Evolutionary conservation across 2,797 vertebrate species (phyloP).

Genomic region (Rhadinocentrus ornatus): DNA sequence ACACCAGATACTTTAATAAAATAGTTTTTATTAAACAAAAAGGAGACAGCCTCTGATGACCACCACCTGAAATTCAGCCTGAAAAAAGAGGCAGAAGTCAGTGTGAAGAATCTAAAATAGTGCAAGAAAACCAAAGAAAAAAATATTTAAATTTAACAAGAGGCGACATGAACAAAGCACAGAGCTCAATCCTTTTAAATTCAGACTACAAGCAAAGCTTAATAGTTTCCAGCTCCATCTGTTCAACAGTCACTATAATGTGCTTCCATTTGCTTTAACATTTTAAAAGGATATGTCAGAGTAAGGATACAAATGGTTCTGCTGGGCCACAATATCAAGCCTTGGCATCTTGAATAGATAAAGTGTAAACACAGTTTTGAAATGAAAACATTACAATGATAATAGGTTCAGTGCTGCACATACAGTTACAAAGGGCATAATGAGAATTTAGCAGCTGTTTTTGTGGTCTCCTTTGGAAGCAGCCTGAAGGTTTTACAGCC

Average conservation of each 20-base stretch:
- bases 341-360: conserved; percentile 83
- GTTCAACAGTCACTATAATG: conserved; percentile 23
- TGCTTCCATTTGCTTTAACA: conserved; percentile 14
- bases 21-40: conserved; percentile 56
- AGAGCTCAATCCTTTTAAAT: conserved; percentile 16
- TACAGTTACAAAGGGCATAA: neutral
- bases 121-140: conserved; percentile 13
- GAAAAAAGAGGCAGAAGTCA: conserved; percentile 54
- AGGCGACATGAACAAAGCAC: conserved; percentile 16
- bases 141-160: neutral
- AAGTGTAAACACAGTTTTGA: conserved; percentile 69
- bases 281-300: conserved; percentile 82
- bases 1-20: conserved; percentile 42
- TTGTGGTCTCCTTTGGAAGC: neutral
- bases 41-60: conserved; percentile 48
- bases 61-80: conserved; percentile 72
- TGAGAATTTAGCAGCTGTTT: neutral
- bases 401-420: conserved; percentile 14
- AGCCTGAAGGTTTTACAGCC: conserved; percentile 1
- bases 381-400: conserved; percentile 56
- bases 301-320: conserved; percentile 84
- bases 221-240: conserved; percentile 21
- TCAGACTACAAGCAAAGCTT: conserved; percentile 16
- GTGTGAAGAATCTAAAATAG: conserved; percentile 37
- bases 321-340: conserved; percentile 79